phyloP scores from a whole-genome alignment of 2,113 vertebrate species.

The Bostrychus sinensis region DNA sequence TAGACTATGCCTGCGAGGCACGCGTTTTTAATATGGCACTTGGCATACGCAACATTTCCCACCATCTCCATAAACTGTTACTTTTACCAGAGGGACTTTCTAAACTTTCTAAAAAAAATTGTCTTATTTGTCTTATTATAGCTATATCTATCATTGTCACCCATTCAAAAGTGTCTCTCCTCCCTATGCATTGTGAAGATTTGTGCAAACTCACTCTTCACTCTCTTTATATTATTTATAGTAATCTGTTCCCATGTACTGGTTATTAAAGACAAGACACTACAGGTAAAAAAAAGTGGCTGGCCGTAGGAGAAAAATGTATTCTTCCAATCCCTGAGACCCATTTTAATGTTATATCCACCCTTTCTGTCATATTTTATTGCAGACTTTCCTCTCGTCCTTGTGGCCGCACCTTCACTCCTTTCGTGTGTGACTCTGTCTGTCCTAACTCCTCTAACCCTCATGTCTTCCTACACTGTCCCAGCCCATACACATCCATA shows the following conservation, averaged over 20 bases:
- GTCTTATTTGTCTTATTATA: constrained; percentile 5
- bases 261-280: neutral
- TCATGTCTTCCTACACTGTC: constrained; percentile 39
- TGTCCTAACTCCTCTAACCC: constrained; percentile 51
- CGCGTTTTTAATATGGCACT: constrained; percentile 61
- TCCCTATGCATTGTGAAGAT: too few species aligned
- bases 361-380: constrained; percentile 34
- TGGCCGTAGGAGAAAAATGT: neutral
- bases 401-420: constrained; percentile 34
- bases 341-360: constrained; percentile 2
- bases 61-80: constrained; percentile 60
- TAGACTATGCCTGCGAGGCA: constrained; percentile 64
- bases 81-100: constrained; percentile 68
- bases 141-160: too few species aligned
- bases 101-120: constrained; percentile 51
- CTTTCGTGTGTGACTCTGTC: constrained; percentile 64
- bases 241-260: too few species aligned
- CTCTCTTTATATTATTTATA: neutral
- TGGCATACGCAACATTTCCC: constrained; percentile 59
- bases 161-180: too few species aligned
- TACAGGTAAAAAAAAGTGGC: neutral
- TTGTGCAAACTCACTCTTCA: too few species aligned
- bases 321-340: neutral
- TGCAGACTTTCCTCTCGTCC: constrained; percentile 35
- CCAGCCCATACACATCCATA: constrained; percentile 35